Percentiles rank a stretch among this genome's conserved stretches.
Conservation (phyloP, 2,113 vertebrate genomes). For the Phoxinus phoxinus region DNA sequence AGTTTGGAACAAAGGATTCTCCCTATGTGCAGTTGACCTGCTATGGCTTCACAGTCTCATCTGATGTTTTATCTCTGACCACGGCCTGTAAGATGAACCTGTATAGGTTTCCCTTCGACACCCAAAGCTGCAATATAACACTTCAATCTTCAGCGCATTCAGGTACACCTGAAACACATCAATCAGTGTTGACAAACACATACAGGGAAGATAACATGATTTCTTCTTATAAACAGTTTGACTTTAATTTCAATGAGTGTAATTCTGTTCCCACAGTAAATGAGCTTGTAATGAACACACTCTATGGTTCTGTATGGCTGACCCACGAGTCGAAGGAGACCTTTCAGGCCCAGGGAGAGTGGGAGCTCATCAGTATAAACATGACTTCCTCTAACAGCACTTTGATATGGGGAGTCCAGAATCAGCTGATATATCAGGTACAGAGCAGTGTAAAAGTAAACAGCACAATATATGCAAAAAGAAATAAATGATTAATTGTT, state of each 20-base stretch:
- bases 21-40: no score
- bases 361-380: constrained; percentile 28
- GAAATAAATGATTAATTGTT: background rate
- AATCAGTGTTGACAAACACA: background rate
- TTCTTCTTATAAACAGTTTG: no score
- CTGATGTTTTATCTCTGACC: background rate
- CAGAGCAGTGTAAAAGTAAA: background rate
- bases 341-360: constrained; percentile 34
- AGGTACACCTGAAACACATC: background rate
- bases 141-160: background rate
- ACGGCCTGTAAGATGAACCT: constrained; percentile 9
- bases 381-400: no score
- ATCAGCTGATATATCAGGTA: background rate
- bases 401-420: background rate
- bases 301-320: background rate
- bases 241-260: background rate
- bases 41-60: background rate
- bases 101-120: constrained; percentile 22
- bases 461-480: background rate
- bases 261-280: background rate
- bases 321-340: background rate
- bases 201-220: background rate
- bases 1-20: no score
- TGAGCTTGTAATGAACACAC: background rate
- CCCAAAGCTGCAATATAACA: background rate